Percentiles rank a stretch among this genome's conserved stretches.
Evolutionary conservation across 2,888 invertebrate genomes (phyloP).

Genomic region (Rhogogaster chlorosoma): DNA sequence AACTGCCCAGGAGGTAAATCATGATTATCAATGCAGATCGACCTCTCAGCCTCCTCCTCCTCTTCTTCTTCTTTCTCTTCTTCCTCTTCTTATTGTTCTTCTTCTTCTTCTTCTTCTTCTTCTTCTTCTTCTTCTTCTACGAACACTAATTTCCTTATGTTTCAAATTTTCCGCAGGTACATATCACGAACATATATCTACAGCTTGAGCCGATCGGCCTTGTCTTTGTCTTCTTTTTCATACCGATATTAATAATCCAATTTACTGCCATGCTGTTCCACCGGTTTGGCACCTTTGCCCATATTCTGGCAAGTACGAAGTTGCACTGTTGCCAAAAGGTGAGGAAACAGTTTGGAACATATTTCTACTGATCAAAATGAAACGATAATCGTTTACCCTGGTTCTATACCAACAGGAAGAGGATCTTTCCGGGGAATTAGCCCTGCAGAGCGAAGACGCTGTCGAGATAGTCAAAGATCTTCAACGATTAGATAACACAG

Average conservation of each 20-base stretch:
- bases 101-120: too few relatives aligned
- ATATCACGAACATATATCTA: constrained; percentile 77
- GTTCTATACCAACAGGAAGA: constrained; percentile 78
- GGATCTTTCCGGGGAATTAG: constrained; percentile 91
- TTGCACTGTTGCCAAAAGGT: constrained; percentile 90
- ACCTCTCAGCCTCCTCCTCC: neutral
- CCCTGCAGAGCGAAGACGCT: constrained; percentile 92
- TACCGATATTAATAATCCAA: constrained; percentile 82
- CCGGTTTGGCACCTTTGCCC: constrained; percentile 83
- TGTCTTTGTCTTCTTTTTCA: constrained; percentile 83
- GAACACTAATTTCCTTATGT: constrained; percentile 27
- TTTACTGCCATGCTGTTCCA: constrained; percentile 84
- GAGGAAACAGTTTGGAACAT: constrained; percentile 62
- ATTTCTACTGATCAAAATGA: neutral
- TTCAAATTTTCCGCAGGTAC: constrained; percentile 71
- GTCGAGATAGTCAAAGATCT: constrained; percentile 93
- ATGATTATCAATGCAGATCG: neutral
- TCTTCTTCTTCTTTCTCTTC: too few relatives aligned
- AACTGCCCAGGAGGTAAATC: constrained; percentile 73
- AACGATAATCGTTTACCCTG: neutral
- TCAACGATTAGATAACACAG: constrained; percentile 89
- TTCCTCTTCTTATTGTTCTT: too few relatives aligned
- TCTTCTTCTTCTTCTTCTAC: neutral
- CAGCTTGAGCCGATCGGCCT: constrained; percentile 83
- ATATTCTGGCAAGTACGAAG: constrained; percentile 91